Conservation (phyloP, 2,113 vertebrate species). For the Notiomystis cincta region DNA sequence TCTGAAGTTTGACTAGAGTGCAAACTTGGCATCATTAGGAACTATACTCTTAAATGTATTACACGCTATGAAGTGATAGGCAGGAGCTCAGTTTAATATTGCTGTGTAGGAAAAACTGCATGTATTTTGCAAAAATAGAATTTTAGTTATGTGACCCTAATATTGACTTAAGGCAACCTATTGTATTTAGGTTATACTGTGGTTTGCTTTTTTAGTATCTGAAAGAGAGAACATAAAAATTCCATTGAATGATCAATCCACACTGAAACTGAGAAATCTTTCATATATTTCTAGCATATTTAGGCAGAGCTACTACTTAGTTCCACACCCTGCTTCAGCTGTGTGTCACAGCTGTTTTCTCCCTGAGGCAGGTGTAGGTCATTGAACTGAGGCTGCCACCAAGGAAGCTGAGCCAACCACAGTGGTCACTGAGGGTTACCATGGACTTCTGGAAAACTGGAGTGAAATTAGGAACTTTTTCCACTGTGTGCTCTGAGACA, state of each 20-base stretch:
- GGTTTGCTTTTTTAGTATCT: background rate
- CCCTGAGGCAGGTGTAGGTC: background rate
- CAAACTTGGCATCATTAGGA: background rate
- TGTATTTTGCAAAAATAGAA: background rate
- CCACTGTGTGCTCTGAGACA: background rate
- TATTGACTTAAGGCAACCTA: background rate
- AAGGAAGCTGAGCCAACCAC: background rate
- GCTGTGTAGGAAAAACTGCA: background rate
- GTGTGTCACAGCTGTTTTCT: background rate
- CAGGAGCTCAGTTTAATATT: background rate
- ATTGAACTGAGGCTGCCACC: background rate
- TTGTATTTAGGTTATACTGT: background rate
- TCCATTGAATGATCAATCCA: background rate
- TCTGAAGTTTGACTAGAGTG: background rate
- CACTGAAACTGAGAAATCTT: background rate
- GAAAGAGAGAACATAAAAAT: background rate
- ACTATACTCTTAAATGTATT: background rate
- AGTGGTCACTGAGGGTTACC: background rate
- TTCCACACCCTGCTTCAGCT: background rate
- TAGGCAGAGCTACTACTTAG: background rate
- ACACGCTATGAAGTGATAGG: background rate
- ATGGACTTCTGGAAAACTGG: background rate
- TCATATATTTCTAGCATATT: background rate
- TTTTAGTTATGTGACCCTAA: background rate
- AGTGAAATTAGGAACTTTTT: background rate